Base-by-base conservation (phyloP, 2,888 invertebrate species). In the Tetheella fluctuosa region DNA sequence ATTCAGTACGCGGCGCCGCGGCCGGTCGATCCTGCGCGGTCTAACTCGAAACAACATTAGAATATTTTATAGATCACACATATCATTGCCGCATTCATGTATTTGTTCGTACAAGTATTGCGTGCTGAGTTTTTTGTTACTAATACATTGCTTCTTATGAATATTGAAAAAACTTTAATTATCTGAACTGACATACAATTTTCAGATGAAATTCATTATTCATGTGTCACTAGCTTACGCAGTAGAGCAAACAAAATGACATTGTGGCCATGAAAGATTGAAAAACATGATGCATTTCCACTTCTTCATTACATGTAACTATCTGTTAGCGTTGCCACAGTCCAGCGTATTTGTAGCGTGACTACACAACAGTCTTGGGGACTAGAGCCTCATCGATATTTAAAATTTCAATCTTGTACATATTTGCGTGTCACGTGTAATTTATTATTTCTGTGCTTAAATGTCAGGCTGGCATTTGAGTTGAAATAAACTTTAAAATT, bases 31-130 rank as follows among this genome's bases (percentile, higher is more conserved):
- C 63, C 15, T 52, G 61, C 59, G 23, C 52, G n/a, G 34, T 20
- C 48, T 8, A 20, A 34, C 34, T 13, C 4, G 34, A 34, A 34
- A 61, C 71, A 61, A 17, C 54, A 59, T 63, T 57, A 42, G 71
- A 73, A 72, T 72, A 71, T 63, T 42, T 69, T 62, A 71, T 66
- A 58, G 57, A 56, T 37, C 59, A 58, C 64, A 42, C 58, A 34
- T 58, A 66, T 56, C 52, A 59, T 59, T 56, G 54, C 52, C 54
- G 15, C 10, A 20, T 17, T 48, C 20, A 20, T 48, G 20, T 48
- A 10, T 42, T 42, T 15, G 42, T 17, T 42, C 42, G 42, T 20
- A 48, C 20, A 20, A 48, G 7, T 37, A 64, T 53, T 48, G 59
- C 62, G 53, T 53, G 52, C 7, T 25, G 25, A 60, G 28, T 42